Percentiles rank a stretch among this genome's conserved stretches.
Conservation (phyloP, 2,113 vertebrate species). For the Mellivora capensis region DNA sequence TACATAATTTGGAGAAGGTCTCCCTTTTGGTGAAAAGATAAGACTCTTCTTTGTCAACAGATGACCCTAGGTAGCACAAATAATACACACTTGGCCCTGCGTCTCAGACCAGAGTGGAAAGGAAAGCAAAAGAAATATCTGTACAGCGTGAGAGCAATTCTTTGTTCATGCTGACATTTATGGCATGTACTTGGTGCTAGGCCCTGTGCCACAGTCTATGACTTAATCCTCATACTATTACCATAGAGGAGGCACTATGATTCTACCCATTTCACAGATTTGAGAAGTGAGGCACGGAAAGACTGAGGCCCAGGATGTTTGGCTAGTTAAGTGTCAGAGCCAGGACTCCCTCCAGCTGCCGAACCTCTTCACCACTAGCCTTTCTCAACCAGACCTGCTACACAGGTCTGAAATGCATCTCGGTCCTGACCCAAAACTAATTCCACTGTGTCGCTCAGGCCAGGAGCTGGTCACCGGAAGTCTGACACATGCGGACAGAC, state of each 20-base stretch:
- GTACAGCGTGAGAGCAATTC: neutral
- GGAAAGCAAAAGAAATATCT: neutral
- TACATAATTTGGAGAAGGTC: neutral
- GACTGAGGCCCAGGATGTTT: neutral
- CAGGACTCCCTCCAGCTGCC: neutral
- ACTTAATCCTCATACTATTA: neutral
- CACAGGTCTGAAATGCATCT: neutral
- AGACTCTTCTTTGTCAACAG: neutral
- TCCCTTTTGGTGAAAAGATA: neutral
- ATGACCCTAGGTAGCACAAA: neutral
- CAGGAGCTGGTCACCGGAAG: neutral
- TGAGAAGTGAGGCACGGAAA: neutral
- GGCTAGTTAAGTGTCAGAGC: neutral
- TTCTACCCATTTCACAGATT: slow-evolving; percentile 6
- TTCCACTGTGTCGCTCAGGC: neutral
- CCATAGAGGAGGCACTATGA: neutral
- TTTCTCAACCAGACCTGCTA: neutral
- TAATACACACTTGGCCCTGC: neutral
- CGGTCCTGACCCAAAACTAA: neutral
- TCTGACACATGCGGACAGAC: neutral
- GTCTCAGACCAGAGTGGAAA: slow-evolving; percentile 13
- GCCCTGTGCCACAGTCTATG: neutral
- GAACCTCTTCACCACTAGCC: neutral
- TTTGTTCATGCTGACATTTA: neutral
- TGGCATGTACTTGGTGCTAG: neutral